Evolutionary conservation across 2,113 vertebrate genomes (phyloP).

Genomic region (Syrrhaptes paradoxus): DNA sequence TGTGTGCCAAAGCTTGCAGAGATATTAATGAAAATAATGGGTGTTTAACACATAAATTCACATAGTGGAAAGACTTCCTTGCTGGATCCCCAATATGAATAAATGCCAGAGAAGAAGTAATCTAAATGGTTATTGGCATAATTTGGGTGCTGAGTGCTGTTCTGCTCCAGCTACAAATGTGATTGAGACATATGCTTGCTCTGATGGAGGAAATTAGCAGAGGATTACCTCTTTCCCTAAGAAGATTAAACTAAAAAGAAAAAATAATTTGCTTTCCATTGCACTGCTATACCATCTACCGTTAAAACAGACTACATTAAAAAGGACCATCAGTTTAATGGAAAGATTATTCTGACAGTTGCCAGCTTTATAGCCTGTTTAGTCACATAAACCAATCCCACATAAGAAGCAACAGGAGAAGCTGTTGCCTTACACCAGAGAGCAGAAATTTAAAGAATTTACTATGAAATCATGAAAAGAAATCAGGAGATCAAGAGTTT

Average conservation of each 20-base stretch:
- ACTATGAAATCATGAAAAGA: background rate
- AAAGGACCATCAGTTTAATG: slow-evolving; percentile 54
- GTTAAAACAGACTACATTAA: slow-evolving; percentile 32
- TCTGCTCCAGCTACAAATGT: slow-evolving; percentile 71
- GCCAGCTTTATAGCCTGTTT: background rate
- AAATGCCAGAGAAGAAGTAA: slow-evolving; percentile 52
- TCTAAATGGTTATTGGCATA: slow-evolving; percentile 64
- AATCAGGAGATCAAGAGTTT: background rate
- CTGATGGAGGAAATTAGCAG: slow-evolving; percentile 74
- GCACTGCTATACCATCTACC: slow-evolving; percentile 35
- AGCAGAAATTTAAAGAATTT: background rate
- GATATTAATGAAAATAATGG: slow-evolving; percentile 30
- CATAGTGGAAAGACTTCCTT: background rate
- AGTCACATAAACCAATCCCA: background rate
- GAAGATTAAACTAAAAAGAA: slow-evolving; percentile 69
- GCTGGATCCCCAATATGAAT: slow-evolving; percentile 46
- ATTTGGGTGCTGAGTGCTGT: slow-evolving; percentile 59
- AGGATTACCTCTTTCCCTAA: slow-evolving; percentile 69
- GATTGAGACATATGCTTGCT: slow-evolving; percentile 72
- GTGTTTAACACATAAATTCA: slow-evolving; percentile 21
- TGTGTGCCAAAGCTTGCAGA: background rate
- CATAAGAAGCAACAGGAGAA: background rate
- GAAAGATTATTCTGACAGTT: slow-evolving; percentile 54
- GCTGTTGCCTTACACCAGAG: background rate
- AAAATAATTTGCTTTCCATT: slow-evolving; percentile 65